phyloP scores from a whole-genome alignment of 2,888 invertebrate genomes.

The Matsumyia berberina region DNA sequence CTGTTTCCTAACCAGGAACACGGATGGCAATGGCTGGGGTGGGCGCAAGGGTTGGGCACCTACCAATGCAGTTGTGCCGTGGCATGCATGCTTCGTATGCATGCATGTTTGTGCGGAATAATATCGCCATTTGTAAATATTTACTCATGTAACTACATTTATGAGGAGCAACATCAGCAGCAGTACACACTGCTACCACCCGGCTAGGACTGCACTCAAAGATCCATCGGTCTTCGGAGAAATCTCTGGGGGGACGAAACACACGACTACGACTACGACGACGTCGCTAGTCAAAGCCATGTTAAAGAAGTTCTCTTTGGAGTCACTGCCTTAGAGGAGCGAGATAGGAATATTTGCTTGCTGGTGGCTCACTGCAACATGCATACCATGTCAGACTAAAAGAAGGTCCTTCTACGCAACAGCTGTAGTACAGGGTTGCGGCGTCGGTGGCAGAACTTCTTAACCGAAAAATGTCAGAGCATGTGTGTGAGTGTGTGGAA shows the following conservation, averaged over 20 bases:
- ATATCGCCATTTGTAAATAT: constrained; percentile 76
- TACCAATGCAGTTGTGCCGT: constrained; percentile 57
- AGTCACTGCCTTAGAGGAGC: constrained; percentile 32
- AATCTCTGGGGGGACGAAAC: constrained; percentile 50
- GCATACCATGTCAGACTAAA: constrained; percentile 56
- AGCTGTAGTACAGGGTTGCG: constrained; percentile 20
- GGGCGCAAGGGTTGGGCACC: background rate
- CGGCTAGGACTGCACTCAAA: constrained; percentile 64
- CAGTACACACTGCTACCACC: constrained; percentile 34
- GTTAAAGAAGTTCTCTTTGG: constrained; percentile 65
- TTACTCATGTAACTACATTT: constrained; percentile 75
- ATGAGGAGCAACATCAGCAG: constrained; percentile 71
- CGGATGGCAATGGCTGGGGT: too few relatives aligned
- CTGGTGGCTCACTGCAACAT: constrained; percentile 51
- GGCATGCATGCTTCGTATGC: constrained; percentile 53
- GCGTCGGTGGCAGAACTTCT: constrained; percentile 27
- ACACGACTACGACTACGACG: constrained; percentile 30
- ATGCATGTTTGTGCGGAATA: constrained; percentile 72
- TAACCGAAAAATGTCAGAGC: constrained; percentile 31
- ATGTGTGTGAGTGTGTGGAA: constrained; percentile 8
- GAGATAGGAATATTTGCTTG: constrained; percentile 58
- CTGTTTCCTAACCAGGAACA: constrained; percentile 61
- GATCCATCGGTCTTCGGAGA: constrained; percentile 61
- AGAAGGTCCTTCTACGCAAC: constrained; percentile 60
- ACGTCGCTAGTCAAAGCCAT: constrained; percentile 43